Conservation (phyloP, 2,113 vertebrate species). For the Scartelaos histophorus region DNA sequence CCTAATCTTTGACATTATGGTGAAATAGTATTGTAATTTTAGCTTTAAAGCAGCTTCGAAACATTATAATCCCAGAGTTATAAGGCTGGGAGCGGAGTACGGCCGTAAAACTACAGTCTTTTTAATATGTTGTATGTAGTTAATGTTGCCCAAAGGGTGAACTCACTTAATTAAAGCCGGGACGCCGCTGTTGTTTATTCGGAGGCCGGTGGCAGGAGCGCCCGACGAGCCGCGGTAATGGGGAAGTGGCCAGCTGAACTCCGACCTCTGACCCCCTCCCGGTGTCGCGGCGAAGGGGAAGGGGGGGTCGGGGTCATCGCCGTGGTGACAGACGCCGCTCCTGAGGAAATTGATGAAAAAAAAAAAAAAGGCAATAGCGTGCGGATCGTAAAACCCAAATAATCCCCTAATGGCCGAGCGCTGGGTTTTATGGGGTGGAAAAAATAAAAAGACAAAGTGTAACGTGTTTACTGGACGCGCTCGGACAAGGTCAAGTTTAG, state of each 20-base stretch:
- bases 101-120: not conserved
- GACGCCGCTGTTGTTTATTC: not conserved
- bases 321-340: slow-evolving; percentile 38
- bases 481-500: slow-evolving; percentile 3
- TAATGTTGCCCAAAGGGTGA: slow-evolving; percentile 4
- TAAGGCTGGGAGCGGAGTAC: not conserved
- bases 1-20: slow-evolving; percentile 1
- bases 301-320: not conserved
- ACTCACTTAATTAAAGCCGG: slow-evolving; percentile 13
- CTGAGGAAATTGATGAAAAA: slow-evolving; percentile 43
- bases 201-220: not conserved
- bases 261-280: slow-evolving; percentile 65
- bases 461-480: not conserved
- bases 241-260: slow-evolving; percentile 65
- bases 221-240: slow-evolving; percentile 37
- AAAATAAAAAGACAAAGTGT: not conserved
- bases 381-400: slow-evolving; percentile 37
- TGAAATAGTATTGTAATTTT: slow-evolving; percentile 5
- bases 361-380: slow-evolving; percentile 42
- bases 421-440: not conserved
- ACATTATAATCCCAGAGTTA: not conserved
- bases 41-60: not conserved
- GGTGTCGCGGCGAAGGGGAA: slow-evolving; percentile 39
- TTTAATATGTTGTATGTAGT: not conserved
- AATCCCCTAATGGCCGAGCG: slow-evolving; percentile 12